These are phyloP conservation scores for Lepetodrilus schrolli DNA, from an alignment of 2,888 invertebrate species.

Conservation along the genomic window DNA sequence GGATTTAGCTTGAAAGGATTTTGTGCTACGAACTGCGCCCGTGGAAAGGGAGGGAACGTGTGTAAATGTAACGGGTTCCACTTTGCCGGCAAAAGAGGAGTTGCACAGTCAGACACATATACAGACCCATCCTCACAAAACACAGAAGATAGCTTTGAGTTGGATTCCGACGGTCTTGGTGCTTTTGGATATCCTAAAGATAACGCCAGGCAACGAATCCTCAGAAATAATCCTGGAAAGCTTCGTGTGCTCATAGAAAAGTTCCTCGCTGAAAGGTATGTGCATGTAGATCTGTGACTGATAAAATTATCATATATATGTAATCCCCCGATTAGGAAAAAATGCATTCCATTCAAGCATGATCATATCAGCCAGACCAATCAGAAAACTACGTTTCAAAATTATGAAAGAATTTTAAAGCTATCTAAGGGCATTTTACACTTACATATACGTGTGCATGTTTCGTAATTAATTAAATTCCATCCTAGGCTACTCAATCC, in stretches of 20 bases:
- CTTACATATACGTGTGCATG: too few relatives aligned
- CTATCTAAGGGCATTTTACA: too few relatives aligned
- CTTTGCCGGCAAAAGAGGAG: slow-evolving; percentile 63
- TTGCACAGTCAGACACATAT: background rate
- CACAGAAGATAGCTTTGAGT: background rate
- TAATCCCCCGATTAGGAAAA: too few relatives aligned
- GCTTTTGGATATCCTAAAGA: slow-evolving; percentile 14
- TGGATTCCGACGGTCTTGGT: slow-evolving; percentile 9
- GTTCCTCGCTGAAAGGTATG: slow-evolving; percentile 7
- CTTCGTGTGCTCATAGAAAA: background rate
- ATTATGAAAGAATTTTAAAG: too few relatives aligned
- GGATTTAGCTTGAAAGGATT: slow-evolving; percentile 43
- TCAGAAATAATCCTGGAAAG: background rate
- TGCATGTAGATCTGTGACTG: too few relatives aligned
- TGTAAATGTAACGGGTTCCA: slow-evolving; percentile 68
- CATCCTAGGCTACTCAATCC: too few relatives aligned
- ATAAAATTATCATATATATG: too few relatives aligned
- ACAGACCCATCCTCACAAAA: background rate
- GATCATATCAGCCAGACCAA: too few relatives aligned
- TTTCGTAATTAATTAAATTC: too few relatives aligned
- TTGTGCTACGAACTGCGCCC: slow-evolving; percentile 50
- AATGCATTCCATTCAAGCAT: too few relatives aligned
- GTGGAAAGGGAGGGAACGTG: slow-evolving; percentile 65
- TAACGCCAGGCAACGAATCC: background rate
- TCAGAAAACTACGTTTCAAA: too few relatives aligned